Base-by-base conservation (phyloP, 1,140 invertebrate genomes). In the Chironomus striatipennis region DNA sequence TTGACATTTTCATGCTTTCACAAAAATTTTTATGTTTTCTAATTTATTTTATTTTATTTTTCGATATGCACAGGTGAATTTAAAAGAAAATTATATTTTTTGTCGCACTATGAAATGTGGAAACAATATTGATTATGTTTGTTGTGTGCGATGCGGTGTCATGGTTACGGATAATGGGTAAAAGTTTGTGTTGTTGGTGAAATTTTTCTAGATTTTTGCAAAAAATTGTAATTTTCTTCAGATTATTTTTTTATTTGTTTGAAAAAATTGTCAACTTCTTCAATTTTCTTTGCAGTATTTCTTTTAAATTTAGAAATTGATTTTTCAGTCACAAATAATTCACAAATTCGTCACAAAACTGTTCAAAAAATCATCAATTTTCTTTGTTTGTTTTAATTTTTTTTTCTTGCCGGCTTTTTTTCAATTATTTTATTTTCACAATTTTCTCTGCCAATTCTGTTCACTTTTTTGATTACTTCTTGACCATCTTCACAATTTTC, bases 91-190 rank as follows among this genome's bases (percentile, higher is more conserved):
- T 57, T 12, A n/a, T 12, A n/a, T 10, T 57, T 57, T 57, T 15
- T 57, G 47, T 57, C 47, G 47, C n/a, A 12, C 12, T 12, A 57
- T 10, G 47, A 34, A 34, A 2, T 34, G 24, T 34, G 24, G 24
- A 57, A 57, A 57, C 47, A 57, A 57, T 57, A 57, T 57, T 57
- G 47, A 57, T 57, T 57, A 57, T 57, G 47, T 57, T 57, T 57
- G 47, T 57, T 57, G 47, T 57, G 47, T n/a, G n/a, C 47, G 47
- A 57, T 57, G 47, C 47, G 47, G 47, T 57, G 47, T 57, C 47
- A 57, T 57, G 47, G n/a, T n/a, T 57, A 57, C 47, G 24, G 24
- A 34, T 34, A 34, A 34, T 34, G 24, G 24, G 24, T 34, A 34
- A 34, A 34, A 34, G 24, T 34, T 34, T 34, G 24, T 34, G 24